A percentile compares a stretch with the other conserved stretches of the same genome.
phyloP scores from a whole-genome alignment of 2,113 vertebrate genomes.

The Alosa alosa region DNA sequence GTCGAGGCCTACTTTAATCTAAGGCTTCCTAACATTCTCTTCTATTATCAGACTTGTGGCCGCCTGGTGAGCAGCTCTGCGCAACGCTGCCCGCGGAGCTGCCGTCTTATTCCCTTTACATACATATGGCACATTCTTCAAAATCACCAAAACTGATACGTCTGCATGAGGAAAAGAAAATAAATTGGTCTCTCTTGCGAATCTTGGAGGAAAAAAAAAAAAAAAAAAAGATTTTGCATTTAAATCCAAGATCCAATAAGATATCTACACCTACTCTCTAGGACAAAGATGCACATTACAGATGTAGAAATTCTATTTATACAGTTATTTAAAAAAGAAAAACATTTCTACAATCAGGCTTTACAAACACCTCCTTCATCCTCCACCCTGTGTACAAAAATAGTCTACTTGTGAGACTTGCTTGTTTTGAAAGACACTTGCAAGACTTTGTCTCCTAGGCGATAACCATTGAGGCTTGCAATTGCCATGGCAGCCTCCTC shows the following conservation, averaged over 20 bases:
- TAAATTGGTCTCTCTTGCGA: neutral
- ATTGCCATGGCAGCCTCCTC: conserved; percentile 99
- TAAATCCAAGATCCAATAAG: neutral
- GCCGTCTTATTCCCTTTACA: neutral
- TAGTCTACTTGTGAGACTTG: conserved; percentile 91
- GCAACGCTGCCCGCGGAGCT: neutral
- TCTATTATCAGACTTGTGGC: neutral
- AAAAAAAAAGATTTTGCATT: neutral
- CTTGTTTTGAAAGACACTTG: conserved; percentile 99
- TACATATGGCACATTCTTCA: neutral
- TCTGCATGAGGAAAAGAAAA: neutral
- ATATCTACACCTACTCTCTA: neutral
- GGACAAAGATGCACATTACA: neutral
- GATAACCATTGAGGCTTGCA: conserved; percentile 95
- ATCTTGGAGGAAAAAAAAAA: neutral
- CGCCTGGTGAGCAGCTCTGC: neutral
- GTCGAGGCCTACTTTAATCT: neutral
- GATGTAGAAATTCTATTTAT: conserved; percentile 13
- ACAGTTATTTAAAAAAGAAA: neutral
- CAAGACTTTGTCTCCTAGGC: conserved; percentile 95
- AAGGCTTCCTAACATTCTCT: neutral
- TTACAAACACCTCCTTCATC: neutral
- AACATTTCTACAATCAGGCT: neutral
- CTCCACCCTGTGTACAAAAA: neutral
- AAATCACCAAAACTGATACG: neutral